Conservation (phyloP, 2,888 invertebrate species). For the Caenorhabditis sp. region DNA sequence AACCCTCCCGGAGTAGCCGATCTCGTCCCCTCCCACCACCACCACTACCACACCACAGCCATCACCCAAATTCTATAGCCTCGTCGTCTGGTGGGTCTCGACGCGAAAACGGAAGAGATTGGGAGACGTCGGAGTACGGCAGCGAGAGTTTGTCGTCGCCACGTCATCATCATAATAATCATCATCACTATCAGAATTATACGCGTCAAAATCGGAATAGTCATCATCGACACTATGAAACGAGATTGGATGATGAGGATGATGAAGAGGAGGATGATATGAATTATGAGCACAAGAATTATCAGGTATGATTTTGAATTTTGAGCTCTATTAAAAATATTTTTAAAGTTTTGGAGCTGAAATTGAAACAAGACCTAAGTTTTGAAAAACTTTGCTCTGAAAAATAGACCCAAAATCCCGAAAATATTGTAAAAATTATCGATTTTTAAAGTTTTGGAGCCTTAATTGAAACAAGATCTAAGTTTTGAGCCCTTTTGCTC, state of each 20-base stretch:
- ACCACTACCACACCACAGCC: slow-evolving; percentile 1
- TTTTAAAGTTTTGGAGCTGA: too few species aligned
- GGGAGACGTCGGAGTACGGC: slow-evolving; percentile 52
- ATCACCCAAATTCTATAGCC: slow-evolving; percentile 9
- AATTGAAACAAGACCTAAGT: too few species aligned
- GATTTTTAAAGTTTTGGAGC: too few species aligned
- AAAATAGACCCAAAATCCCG: too few species aligned
- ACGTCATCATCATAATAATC: neutral
- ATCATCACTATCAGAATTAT: slow-evolving; percentile 1
- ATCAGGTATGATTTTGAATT: slow-evolving; percentile 5
- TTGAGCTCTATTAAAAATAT: too few species aligned
- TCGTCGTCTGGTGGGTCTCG: neutral
- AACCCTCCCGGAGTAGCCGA: too few species aligned
- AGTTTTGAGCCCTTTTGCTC: too few species aligned
- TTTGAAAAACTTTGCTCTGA: too few species aligned
- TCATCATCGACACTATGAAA: slow-evolving; percentile 16
- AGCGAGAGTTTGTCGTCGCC: slow-evolving; percentile 29
- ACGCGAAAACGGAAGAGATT: too few species aligned
- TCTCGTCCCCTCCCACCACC: too few species aligned
- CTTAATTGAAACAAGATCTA: too few species aligned
- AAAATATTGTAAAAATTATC: too few species aligned
- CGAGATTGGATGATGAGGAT: slow-evolving; percentile 21
- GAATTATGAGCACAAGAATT: slow-evolving; percentile 14
- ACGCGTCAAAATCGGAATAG: slow-evolving; percentile 42
- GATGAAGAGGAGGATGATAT: slow-evolving; percentile 17